A percentile compares a stretch with the other conserved stretches of the same genome.
These are phyloP conservation scores for Micrastur ruficollis DNA, from an alignment of 2,797 vertebrate species.

Conservation along the genomic window DNA sequence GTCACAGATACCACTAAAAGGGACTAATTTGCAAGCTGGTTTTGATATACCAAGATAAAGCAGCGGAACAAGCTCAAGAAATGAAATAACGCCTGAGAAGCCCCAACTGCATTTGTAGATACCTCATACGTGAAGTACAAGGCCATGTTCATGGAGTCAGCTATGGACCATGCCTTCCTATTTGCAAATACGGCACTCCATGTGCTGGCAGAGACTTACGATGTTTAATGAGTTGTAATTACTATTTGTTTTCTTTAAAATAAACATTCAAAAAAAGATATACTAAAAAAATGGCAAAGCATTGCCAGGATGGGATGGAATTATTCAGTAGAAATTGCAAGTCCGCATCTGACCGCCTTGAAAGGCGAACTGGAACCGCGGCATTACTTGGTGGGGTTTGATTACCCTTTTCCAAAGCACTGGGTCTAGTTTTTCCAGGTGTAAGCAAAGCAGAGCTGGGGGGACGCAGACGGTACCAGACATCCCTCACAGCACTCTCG, in stretches of 20 bases:
- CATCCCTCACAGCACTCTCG: fast-evolving
- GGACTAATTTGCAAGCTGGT: not conserved
- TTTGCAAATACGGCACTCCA: not conserved
- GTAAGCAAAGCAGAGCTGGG: not conserved
- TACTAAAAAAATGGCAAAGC: not conserved
- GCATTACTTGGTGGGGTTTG: not conserved
- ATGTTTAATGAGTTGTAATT: not conserved
- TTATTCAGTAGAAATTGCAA: not conserved
- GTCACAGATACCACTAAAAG: not conserved
- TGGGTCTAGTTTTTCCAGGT: not conserved
- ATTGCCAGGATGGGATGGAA: not conserved
- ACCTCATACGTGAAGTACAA: fast-evolving
- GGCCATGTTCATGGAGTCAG: not conserved
- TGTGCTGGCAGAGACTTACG: not conserved
- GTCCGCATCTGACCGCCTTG: fast-evolving
- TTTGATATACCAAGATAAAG: not conserved
- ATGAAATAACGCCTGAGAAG: not conserved
- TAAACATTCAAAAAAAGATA: not conserved
- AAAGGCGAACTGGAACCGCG: fast-evolving
- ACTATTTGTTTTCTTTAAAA: not conserved
- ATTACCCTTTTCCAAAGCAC: not conserved
- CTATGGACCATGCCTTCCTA: not conserved
- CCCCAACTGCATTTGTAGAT: not conserved
- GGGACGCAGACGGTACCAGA: not conserved
- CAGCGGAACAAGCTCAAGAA: not conserved